Evolutionary conservation across 2,888 invertebrate genomes (phyloP).

Genomic region (Drosophila melanosoma): DNA sequence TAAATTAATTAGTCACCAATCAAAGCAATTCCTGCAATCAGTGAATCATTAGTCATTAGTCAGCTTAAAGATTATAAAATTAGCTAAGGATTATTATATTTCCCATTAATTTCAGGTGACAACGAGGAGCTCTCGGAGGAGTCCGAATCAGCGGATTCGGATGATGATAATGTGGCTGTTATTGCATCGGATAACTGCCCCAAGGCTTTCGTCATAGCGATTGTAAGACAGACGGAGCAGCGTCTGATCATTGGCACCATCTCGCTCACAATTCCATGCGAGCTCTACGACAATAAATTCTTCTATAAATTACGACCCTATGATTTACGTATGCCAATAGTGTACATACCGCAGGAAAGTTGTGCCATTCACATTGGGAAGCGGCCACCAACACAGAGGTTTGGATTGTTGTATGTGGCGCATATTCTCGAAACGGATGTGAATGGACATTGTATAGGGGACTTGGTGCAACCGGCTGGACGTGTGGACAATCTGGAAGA

Average conservation of each 20-base stretch:
- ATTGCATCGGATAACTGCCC: slow-evolving; percentile 69
- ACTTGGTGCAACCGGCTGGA: slow-evolving; percentile 90
- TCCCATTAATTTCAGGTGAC: slow-evolving; percentile 49
- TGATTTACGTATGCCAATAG: slow-evolving; percentile 91
- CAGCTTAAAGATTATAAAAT: neutral
- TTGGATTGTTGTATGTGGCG: slow-evolving; percentile 88
- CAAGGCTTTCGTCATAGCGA: slow-evolving; percentile 89
- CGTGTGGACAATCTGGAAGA: slow-evolving; percentile 90
- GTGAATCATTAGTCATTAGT: neutral
- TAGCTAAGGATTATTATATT: neutral
- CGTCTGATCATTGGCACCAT: slow-evolving; percentile 89
- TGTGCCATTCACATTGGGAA: slow-evolving; percentile 86
- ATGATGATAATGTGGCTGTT: slow-evolving; percentile 56
- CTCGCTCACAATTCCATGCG: slow-evolving; percentile 81
- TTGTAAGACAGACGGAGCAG: slow-evolving; percentile 90
- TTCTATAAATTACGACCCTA: slow-evolving; percentile 91
- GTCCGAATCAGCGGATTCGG: slow-evolving; percentile 65
- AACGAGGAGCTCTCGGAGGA: slow-evolving; percentile 67
- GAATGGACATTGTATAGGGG: slow-evolving; percentile 87
- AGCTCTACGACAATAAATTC: slow-evolving; percentile 86
- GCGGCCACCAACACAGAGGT: slow-evolving; percentile 81
- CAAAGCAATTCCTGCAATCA: neutral
- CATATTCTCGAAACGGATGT: slow-evolving; percentile 86
- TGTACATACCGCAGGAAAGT: slow-evolving; percentile 89
- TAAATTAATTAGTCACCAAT: neutral